Conservation (phyloP, 1,140 invertebrate species). For the Brachionus rubens region DNA sequence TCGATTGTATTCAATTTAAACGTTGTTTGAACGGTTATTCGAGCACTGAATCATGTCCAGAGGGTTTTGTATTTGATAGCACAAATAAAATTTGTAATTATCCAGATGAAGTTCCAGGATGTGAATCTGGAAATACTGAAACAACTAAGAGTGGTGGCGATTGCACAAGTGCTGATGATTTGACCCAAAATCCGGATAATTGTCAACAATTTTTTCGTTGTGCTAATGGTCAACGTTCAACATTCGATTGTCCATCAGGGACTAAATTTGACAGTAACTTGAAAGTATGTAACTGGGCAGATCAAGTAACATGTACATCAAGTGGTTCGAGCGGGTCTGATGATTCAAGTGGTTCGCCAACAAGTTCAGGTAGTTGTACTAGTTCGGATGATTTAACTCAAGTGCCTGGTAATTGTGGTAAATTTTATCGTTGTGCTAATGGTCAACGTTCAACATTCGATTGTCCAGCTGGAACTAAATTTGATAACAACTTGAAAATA, state of each 20-base stretch:
- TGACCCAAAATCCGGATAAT: slow-evolving; percentile 11
- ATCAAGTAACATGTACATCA: neutral
- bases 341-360: neutral
- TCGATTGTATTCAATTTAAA: slow-evolving; percentile 7
- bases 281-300: slow-evolving; percentile 26
- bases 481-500: slow-evolving; percentile 3
- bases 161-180: slow-evolving; percentile 22
- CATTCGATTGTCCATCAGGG: neutral
- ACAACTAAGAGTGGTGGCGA: neutral
- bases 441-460: neutral
- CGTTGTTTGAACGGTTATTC: neutral
- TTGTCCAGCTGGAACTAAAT: neutral
- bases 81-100: neutral
- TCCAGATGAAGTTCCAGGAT: neutral
- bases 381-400: neutral
- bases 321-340: neutral
- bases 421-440: slow-evolving; percentile 18
- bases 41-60: neutral
- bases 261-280: slow-evolving; percentile 18
- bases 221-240: slow-evolving; percentile 1
- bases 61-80: slow-evolving; percentile 10
- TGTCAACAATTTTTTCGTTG: slow-evolving; percentile 27
- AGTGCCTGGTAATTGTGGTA: neutral
- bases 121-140: neutral
- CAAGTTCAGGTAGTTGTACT: neutral